Conservation (phyloP, 1,140 invertebrate genomes). For the Aphelenchoides avenae region DNA sequence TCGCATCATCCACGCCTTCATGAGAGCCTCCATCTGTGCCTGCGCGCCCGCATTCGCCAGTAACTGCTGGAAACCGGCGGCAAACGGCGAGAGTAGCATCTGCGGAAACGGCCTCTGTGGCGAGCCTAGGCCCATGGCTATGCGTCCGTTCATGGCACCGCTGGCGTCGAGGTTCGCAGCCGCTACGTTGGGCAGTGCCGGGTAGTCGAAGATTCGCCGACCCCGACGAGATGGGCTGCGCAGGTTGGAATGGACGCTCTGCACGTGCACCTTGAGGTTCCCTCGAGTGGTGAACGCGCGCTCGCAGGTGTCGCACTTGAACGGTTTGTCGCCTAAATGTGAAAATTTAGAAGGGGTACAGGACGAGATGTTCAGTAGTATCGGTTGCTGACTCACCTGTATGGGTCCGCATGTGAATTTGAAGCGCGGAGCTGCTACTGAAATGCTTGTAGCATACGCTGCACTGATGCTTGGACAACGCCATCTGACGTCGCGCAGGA, state of each 20-base stretch:
- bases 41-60: too few relatives aligned
- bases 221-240: conserved; percentile 48
- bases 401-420: conserved; percentile 97
- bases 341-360: not conserved
- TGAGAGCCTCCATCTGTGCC: too few relatives aligned
- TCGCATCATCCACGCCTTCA: too few relatives aligned
- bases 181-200: too few relatives aligned
- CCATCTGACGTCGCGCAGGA: conserved; percentile 23
- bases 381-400: conserved; percentile 68
- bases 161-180: too few relatives aligned
- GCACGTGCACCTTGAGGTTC: conserved; percentile 80
- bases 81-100: too few relatives aligned
- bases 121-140: too few relatives aligned
- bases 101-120: too few relatives aligned
- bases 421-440: conserved; percentile 84
- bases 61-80: too few relatives aligned
- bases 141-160: too few relatives aligned
- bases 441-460: conserved; percentile 95
- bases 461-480: conserved; percentile 78
- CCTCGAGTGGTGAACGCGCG: conserved; percentile 94
- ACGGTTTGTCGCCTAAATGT: conserved; percentile 77
- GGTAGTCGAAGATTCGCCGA: conserved; percentile 52
- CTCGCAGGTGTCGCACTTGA: conserved; percentile 86
- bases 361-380: not conserved
- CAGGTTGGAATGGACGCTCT: conserved; percentile 29